These are phyloP conservation scores for Zootermopsis nevadensis DNA, from an alignment of 2,888 invertebrate species.

Conservation along the genomic window DNA sequence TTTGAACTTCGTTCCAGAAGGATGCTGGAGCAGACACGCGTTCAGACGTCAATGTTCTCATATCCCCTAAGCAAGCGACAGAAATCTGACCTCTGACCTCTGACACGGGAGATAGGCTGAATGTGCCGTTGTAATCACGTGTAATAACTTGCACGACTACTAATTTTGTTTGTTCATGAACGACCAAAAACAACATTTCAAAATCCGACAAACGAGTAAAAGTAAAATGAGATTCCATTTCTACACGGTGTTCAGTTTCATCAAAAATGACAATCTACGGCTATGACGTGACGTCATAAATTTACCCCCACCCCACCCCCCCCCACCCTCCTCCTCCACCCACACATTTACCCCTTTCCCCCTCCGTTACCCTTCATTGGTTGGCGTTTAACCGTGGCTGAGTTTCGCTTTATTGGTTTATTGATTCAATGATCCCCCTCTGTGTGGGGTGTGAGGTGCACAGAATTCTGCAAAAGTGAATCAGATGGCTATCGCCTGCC, in stretches of 20 bases:
- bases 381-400: conserved; percentile 44
- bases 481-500: too few relatives aligned
- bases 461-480: conserved; percentile 30
- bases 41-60: too few relatives aligned
- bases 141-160: conserved; percentile 29
- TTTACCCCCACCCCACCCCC: conserved; percentile 9
- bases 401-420: conserved; percentile 45
- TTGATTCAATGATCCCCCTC: conserved; percentile 41
- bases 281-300: conserved; percentile 46
- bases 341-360: conserved; percentile 30
- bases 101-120: not conserved
- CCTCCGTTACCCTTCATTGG: conserved; percentile 42
- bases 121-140: not conserved
- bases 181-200: conserved; percentile 31
- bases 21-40: too few relatives aligned
- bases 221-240: conserved; percentile 17
- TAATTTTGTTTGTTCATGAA: conserved; percentile 36
- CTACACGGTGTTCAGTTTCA: conserved; percentile 45
- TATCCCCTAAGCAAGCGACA: not conserved
- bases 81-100: not conserved
- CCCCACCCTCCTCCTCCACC: conserved; percentile 17
- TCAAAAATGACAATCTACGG: conserved; percentile 46
- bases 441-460: conserved; percentile 19
- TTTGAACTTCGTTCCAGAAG: too few relatives aligned
- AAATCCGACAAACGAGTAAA: conserved; percentile 32